Evolutionary conservation across 1,140 invertebrate species (phyloP).

Genomic region (Stratiolaelaps scimitus): DNA sequence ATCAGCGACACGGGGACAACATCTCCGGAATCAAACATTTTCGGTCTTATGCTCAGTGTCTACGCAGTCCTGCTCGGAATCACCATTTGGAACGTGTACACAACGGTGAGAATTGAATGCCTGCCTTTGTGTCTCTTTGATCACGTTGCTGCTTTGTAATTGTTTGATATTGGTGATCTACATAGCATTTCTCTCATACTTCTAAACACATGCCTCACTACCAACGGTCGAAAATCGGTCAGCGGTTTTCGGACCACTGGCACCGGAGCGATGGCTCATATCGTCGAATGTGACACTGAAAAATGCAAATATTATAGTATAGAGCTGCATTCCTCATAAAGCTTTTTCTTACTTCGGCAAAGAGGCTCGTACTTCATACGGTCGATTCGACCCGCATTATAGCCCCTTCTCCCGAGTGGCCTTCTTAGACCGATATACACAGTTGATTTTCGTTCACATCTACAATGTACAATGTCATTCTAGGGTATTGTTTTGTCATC

Average conservation of each 20-base stretch:
- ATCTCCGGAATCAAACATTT: constrained; percentile 10
- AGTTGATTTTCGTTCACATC: neutral
- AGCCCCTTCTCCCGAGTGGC: neutral
- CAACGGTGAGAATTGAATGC: neutral
- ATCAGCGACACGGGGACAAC: constrained; percentile 5
- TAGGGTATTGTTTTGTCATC: neutral
- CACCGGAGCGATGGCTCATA: no score
- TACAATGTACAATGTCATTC: neutral
- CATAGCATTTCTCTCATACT: neutral
- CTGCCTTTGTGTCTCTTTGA: neutral
- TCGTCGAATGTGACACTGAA: no score
- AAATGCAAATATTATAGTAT: no score
- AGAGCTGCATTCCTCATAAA: no score
- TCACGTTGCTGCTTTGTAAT: neutral
- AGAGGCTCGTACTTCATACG: no score
- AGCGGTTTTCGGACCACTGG: no score
- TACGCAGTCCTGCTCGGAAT: neutral
- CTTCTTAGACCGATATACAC: neutral
- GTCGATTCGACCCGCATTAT: no score
- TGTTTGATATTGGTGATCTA: neutral
- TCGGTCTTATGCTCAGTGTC: constrained; percentile 7
- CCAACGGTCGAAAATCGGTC: no score
- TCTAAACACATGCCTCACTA: neutral
- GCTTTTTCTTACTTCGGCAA: no score
- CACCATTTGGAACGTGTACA: constrained; percentile 18